A percentile compares a stretch with the other conserved stretches of the same genome.
Conservation (phyloP, 2,113 vertebrate species). For the Nerophis lumbriciformis region DNA sequence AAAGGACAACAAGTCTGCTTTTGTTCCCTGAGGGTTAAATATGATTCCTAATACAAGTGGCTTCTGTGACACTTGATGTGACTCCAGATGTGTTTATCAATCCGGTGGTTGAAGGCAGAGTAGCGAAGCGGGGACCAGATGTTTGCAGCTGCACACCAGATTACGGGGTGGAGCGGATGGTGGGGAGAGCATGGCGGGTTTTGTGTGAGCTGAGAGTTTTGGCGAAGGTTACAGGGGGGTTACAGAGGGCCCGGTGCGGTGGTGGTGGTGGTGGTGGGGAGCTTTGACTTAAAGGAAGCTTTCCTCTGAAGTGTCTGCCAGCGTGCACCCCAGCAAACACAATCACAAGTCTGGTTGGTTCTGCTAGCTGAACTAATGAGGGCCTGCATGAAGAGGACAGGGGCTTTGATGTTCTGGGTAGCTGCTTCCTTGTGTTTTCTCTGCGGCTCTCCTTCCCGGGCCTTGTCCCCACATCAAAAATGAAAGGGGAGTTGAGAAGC, state of each 20-base stretch:
- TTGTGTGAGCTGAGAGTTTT: slow-evolving; percentile 58
- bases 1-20: too few species aligned
- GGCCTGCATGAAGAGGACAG: slow-evolving; percentile 69
- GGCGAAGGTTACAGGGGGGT: slow-evolving; percentile 65
- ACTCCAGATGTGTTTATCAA: slow-evolving; percentile 70
- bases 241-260: slow-evolving; percentile 53
- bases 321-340: slow-evolving; percentile 74
- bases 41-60: neutral
- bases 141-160: slow-evolving; percentile 78
- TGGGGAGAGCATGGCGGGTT: slow-evolving; percentile 54
- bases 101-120: slow-evolving; percentile 57
- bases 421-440: slow-evolving; percentile 76
- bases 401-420: slow-evolving; percentile 79
- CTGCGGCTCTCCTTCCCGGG: slow-evolving; percentile 66
- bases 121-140: slow-evolving; percentile 64
- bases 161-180: slow-evolving; percentile 73
- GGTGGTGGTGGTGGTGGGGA: slow-evolving; percentile 63
- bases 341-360: slow-evolving; percentile 76
- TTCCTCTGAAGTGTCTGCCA: slow-evolving; percentile 80
- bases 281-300: slow-evolving; percentile 75
- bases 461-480: slow-evolving; percentile 77
- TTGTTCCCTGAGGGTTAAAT: too few species aligned
- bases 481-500: slow-evolving; percentile 72
- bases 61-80: neutral
- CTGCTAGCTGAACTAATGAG: slow-evolving; percentile 79